Evolutionary conservation across 2,888 invertebrate species (phyloP).

Genomic region (Hydroisotoma schaefferi): DNA sequence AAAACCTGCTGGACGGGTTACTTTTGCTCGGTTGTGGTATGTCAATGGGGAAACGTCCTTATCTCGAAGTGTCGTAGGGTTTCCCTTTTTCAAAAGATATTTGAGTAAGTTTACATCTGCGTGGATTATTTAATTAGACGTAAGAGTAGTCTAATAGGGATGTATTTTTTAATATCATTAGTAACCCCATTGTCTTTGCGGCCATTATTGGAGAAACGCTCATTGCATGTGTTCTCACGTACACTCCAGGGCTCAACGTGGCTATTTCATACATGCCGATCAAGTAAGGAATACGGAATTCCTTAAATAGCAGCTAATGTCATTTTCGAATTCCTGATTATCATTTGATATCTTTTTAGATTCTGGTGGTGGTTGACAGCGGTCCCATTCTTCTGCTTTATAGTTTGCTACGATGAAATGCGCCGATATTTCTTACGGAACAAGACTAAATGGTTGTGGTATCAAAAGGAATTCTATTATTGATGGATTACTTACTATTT

Average conservation of each 20-base stretch:
- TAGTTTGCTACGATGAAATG: slow-evolving; percentile 58
- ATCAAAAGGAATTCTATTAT: slow-evolving; percentile 45
- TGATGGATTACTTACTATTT: too few species aligned
- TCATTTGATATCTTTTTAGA: slow-evolving; percentile 21
- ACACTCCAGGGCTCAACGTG: slow-evolving; percentile 54
- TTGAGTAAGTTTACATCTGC: slow-evolving; percentile 62
- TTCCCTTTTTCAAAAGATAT: slow-evolving; percentile 92
- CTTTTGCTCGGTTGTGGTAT: slow-evolving; percentile 95
- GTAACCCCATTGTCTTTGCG: slow-evolving; percentile 42
- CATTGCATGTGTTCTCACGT: slow-evolving; percentile 53
- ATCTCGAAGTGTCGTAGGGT: slow-evolving; percentile 96
- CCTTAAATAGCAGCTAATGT: neutral
- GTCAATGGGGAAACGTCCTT: slow-evolving; percentile 97
- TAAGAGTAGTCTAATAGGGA: neutral
- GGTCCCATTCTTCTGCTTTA: slow-evolving; percentile 57
- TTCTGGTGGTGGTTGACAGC: slow-evolving; percentile 58
- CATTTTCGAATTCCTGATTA: neutral
- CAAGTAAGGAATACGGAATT: slow-evolving; percentile 20
- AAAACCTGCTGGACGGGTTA: slow-evolving; percentile 97
- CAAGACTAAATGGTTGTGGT: slow-evolving; percentile 50
- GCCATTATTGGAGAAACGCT: slow-evolving; percentile 51
- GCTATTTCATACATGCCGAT: slow-evolving; percentile 48
- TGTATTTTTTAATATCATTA: neutral
- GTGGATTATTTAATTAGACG: neutral
- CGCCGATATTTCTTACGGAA: slow-evolving; percentile 56